phyloP scores from a whole-genome alignment of 2,888 invertebrate species.

The Plemyria rubiginata region DNA sequence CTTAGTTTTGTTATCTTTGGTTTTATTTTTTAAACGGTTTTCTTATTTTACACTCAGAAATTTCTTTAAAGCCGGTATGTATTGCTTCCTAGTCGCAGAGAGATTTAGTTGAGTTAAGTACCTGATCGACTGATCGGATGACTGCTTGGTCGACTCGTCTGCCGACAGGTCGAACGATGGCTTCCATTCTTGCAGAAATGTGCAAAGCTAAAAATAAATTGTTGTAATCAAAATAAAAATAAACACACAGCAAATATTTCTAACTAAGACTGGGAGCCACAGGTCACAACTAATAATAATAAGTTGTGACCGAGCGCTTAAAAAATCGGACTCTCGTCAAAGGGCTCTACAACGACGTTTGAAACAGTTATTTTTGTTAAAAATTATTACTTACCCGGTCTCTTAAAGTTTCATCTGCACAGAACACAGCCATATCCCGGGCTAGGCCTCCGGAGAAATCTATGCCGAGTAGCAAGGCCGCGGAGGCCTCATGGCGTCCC shows the following conservation, averaged over 20 bases:
- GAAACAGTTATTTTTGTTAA: no score
- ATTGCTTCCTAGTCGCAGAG: constrained; percentile 88
- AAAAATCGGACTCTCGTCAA: no score
- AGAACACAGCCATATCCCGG: constrained; percentile 86
- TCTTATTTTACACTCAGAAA: constrained; percentile 47
- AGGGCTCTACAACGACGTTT: no score
- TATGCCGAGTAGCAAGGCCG: constrained; percentile 87
- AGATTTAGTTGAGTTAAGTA: constrained; percentile 86
- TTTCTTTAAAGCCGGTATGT: constrained; percentile 86
- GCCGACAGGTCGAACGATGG: constrained; percentile 68
- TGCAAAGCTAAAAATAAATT: constrained; percentile 51
- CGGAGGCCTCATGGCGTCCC: constrained; percentile 58
- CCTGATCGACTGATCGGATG: constrained; percentile 52
- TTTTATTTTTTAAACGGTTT: no score
- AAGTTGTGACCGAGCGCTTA: no score
- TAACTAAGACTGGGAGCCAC: no score
- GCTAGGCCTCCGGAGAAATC: constrained; percentile 75
- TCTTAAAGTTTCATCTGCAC: constrained; percentile 49
- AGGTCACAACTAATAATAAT: no score
- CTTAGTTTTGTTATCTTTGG: neutral
- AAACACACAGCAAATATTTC: no score
- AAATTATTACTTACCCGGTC: constrained; percentile 41
- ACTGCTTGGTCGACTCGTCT: constrained; percentile 41
- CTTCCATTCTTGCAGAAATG: constrained; percentile 59
- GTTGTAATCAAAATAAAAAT: no score